Conservation (phyloP, 2,797 vertebrate genomes). For the Sebastes variabilis region DNA sequence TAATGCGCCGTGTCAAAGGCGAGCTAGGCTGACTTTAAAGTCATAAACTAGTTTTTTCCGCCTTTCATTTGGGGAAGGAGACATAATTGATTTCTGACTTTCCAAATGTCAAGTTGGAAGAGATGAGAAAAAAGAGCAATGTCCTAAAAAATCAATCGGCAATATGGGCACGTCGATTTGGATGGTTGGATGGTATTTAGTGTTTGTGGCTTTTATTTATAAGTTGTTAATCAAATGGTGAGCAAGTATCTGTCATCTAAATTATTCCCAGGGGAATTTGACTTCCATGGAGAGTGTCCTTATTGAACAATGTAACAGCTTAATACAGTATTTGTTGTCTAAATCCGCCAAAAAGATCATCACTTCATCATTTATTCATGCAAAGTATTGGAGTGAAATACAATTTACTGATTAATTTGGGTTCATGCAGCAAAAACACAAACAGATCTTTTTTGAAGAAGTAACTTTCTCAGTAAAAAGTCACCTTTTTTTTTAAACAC, state of each 20-base stretch:
- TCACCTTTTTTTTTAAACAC: slow-evolving; percentile 74
- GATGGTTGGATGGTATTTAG: slow-evolving; percentile 22
- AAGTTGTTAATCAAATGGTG: slow-evolving; percentile 27
- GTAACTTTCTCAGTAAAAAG: slow-evolving; percentile 72
- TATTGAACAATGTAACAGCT: background rate
- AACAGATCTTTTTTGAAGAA: slow-evolving; percentile 37
- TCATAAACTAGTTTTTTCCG: slow-evolving; percentile 78
- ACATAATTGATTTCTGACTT: slow-evolving; percentile 83
- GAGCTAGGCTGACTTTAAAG: slow-evolving; percentile 79
- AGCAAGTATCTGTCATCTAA: slow-evolving; percentile 19
- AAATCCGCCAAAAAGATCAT: slow-evolving; percentile 9
- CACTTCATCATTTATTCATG: slow-evolving; percentile 9
- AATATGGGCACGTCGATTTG: slow-evolving; percentile 57
- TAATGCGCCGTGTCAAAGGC: slow-evolving; percentile 84
- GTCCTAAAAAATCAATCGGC: slow-evolving; percentile 69
- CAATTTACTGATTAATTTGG: slow-evolving; percentile 36
- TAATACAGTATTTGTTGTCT: background rate
- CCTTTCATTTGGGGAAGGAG: slow-evolving; percentile 80
- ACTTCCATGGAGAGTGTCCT: background rate
- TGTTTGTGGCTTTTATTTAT: slow-evolving; percentile 43
- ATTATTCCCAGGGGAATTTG: slow-evolving; percentile 57
- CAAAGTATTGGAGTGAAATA: slow-evolving; percentile 26
- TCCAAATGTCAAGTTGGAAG: slow-evolving; percentile 78
- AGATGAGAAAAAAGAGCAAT: slow-evolving; percentile 70
- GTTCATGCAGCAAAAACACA: slow-evolving; percentile 24